Conservation (phyloP, 2,797 vertebrate genomes). For the Galagoides demidoff region DNA sequence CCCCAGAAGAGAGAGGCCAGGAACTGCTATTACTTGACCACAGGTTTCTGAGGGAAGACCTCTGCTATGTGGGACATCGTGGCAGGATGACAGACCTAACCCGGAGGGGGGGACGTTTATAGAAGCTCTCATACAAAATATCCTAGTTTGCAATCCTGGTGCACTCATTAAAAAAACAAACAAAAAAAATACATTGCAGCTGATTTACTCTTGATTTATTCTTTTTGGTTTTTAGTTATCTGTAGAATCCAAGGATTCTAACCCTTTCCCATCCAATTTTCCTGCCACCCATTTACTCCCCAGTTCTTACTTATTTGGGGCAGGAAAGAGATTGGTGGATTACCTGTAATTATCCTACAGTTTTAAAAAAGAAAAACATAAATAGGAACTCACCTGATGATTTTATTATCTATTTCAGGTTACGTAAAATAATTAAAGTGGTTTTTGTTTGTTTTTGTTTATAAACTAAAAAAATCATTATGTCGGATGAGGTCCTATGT, state of each 20-base stretch:
- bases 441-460: too few relatives aligned
- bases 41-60: background rate
- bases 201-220: constrained; percentile 33
- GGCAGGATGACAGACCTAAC: background rate
- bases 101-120: constrained; percentile 7
- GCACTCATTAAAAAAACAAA: background rate
- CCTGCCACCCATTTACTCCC: too few relatives aligned
- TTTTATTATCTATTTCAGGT: too few relatives aligned
- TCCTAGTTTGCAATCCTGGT: background rate
- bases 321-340: too few relatives aligned
- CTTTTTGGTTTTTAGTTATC: constrained; percentile 9
- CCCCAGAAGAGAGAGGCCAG: background rate
- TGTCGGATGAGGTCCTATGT: too few relatives aligned
- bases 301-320: too few relatives aligned
- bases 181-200: background rate
- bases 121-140: background rate
- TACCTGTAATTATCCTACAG: too few relatives aligned
- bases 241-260: constrained; percentile 14
- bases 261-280: too few relatives aligned
- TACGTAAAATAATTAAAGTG: too few relatives aligned
- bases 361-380: too few relatives aligned
- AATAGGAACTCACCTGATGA: too few relatives aligned
- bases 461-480: too few relatives aligned
- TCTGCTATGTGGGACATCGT: background rate
- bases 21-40: constrained; percentile 28